phyloP scores from a whole-genome alignment of 1,140 invertebrate genomes.

The Trissolcus basalis region DNA sequence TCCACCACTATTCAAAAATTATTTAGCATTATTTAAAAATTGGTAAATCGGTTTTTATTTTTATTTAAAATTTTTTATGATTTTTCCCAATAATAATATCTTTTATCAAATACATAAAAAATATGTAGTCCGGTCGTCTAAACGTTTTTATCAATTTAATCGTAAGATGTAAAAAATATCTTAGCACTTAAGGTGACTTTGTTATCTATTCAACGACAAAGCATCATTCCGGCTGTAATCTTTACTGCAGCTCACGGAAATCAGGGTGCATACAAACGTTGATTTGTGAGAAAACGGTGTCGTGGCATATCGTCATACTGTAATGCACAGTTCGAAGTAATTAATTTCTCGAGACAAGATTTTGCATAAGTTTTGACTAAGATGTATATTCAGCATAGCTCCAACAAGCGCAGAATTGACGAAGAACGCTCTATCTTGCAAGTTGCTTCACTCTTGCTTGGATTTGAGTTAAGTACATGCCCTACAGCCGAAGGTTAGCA shows the following conservation, averaged over 20 bases:
- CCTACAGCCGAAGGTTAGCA: slow-evolving; percentile 32
- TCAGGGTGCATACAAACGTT: slow-evolving; percentile 50
- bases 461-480: slow-evolving; percentile 50
- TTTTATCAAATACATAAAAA: too few species aligned
- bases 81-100: too few species aligned
- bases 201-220: too few species aligned
- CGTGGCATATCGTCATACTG: slow-evolving; percentile 42
- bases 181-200: too few species aligned
- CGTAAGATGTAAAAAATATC: too few species aligned
- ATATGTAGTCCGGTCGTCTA: too few species aligned
- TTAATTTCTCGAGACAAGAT: slow-evolving; percentile 53
- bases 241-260: slow-evolving; percentile 28
- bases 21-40: too few species aligned
- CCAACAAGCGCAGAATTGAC: slow-evolving; percentile 45
- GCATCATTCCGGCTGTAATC: slow-evolving; percentile 8
- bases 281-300: slow-evolving; percentile 32
- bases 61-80: too few species aligned
- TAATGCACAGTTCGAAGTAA: slow-evolving; percentile 54
- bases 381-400: slow-evolving; percentile 51
- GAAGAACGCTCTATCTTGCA: slow-evolving; percentile 46
- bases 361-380: slow-evolving; percentile 54
- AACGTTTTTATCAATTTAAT: too few species aligned
- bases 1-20: too few species aligned
- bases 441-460: slow-evolving; percentile 21
- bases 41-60: too few species aligned